Evolutionary conservation across 1,140 invertebrate species (phyloP), one percentile per base, ranked within the genome.

Genomic region (Mizuhopecten yessoensis): DNA sequence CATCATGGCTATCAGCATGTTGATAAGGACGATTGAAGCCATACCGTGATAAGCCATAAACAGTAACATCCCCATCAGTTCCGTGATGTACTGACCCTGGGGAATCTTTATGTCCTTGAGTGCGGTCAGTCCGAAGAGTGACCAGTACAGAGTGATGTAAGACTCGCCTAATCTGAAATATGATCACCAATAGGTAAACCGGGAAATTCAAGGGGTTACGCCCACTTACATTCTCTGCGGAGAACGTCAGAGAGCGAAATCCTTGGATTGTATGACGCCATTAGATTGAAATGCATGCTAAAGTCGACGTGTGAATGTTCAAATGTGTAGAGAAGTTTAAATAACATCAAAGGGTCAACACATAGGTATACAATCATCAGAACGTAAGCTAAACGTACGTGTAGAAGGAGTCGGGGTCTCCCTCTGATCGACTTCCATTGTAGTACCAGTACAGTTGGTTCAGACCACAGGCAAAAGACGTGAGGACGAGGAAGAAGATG

Each of bases 1-100:
- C 97, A 97, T 97, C 97, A 97, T 97, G 87, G 97, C 97, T 92
- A 97, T 97, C 10, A 97, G 96, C 97, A 97, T 97, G 94, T 97
- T 97, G 45, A 97, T 96, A 86, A 97, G 96, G 1, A 97, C 97
- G 90, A 97, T 97, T 88, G 97, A 97, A 29, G 97, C 97, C 96
- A 97, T 97, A 89, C 96, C 96, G 91, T 97, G 97, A 93, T 97
- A 97, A 15, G 96, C 95, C 93, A 97, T 96, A 75, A 97, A 96
- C 45, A 97, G 92, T 0, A 99, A 97, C 23, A 96, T 96, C 0
- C 96, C 96, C 23, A 96, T 94, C 42, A 94, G 92, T 90, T 96
- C 95, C 1, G 97, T 97, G 88, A 97, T 95, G 36, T 91, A 92
- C 90, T 95, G 94, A n/a, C 94, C 93, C 86, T 94, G 91, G 13